A percentile compares a stretch with the other conserved stretches of the same genome.
Evolutionary conservation across 2,888 invertebrate species (phyloP).

Genomic region (Pyrocoelia pectoralis): DNA sequence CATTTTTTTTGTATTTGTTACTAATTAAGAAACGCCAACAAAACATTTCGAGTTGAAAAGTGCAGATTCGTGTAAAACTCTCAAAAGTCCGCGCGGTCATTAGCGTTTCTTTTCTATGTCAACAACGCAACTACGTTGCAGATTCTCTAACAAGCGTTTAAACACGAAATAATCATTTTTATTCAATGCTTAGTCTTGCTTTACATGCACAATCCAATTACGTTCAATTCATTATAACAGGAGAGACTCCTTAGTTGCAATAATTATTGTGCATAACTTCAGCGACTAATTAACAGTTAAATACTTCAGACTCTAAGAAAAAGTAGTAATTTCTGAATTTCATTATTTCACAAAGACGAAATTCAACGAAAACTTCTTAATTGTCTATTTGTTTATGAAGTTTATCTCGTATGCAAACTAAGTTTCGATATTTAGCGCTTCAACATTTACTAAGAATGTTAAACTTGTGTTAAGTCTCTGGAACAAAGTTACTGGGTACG

Average conservation of each 20-base stretch:
- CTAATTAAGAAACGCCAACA: constrained; percentile 32
- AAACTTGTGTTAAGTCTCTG: background rate
- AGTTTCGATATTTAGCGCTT: background rate
- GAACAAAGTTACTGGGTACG: background rate
- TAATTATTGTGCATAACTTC: background rate
- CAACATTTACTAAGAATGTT: constrained; percentile 1
- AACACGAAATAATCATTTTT: constrained; percentile 20
- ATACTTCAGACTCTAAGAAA: background rate
- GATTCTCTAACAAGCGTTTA: constrained; percentile 16
- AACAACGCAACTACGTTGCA: constrained; percentile 23
- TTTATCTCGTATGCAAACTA: constrained; percentile 1
- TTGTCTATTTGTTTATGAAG: constrained; percentile 3
- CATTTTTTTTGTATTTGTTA: constrained; percentile 1
- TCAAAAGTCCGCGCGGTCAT: constrained; percentile 24
- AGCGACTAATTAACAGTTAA: background rate
- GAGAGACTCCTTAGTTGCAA: background rate
- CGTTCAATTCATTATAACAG: background rate
- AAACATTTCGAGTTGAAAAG: constrained; percentile 27
- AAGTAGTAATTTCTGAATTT: background rate
- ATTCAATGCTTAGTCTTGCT: constrained; percentile 7
- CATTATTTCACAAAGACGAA: background rate
- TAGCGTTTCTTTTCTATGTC: constrained; percentile 28
- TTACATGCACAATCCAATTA: background rate
- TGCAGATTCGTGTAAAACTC: constrained; percentile 31
- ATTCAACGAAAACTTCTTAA: background rate